A percentile compares a stretch with the other conserved stretches of the same genome.
These are phyloP conservation scores for Augochlora pura DNA, from an alignment of 1,140 invertebrate species.

Conservation along the genomic window DNA sequence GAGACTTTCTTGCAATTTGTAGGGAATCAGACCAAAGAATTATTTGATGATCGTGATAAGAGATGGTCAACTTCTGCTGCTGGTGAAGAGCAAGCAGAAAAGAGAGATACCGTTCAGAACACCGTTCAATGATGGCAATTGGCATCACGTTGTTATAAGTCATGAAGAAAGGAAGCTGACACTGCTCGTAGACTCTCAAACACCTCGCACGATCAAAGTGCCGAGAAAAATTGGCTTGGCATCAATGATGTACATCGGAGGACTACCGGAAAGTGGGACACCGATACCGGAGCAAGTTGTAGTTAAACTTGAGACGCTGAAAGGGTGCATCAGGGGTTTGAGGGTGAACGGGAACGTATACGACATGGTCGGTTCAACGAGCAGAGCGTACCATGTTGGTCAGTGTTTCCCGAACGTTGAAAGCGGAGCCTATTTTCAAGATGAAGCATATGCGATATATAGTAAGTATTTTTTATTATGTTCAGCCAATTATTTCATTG, in stretches of 20 bases:
- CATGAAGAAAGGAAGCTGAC: constrained; percentile 84
- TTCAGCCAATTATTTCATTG: no score
- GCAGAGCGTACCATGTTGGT: constrained; percentile 86
- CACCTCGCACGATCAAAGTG: constrained; percentile 83
- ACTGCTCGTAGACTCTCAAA: constrained; percentile 85
- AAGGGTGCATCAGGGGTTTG: constrained; percentile 90
- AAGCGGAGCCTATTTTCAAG: constrained; percentile 91
- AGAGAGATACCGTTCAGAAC: constrained; percentile 83
- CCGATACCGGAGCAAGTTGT: constrained; percentile 81
- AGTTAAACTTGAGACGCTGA: constrained; percentile 87
- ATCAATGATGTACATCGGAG: constrained; percentile 89
- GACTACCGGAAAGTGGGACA: constrained; percentile 83
- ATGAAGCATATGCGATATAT: constrained; percentile 90
- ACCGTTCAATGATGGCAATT: constrained; percentile 89
- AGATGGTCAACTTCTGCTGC: constrained; percentile 86
- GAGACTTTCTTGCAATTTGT: constrained; percentile 37
- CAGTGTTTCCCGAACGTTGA: constrained; percentile 94
- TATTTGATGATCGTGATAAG: constrained; percentile 87
- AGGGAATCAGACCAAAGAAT: constrained; percentile 86
- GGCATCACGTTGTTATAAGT: constrained; percentile 88
- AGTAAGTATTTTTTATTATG: constrained; percentile 83
- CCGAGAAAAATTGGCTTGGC: constrained; percentile 85
- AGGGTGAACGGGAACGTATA: constrained; percentile 87
- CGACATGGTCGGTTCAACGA: constrained; percentile 87
- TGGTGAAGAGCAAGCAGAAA: constrained; percentile 84